Evolutionary conservation across 2,888 invertebrate species (phyloP).

Genomic region (Drosophila paucipuncta): DNA sequence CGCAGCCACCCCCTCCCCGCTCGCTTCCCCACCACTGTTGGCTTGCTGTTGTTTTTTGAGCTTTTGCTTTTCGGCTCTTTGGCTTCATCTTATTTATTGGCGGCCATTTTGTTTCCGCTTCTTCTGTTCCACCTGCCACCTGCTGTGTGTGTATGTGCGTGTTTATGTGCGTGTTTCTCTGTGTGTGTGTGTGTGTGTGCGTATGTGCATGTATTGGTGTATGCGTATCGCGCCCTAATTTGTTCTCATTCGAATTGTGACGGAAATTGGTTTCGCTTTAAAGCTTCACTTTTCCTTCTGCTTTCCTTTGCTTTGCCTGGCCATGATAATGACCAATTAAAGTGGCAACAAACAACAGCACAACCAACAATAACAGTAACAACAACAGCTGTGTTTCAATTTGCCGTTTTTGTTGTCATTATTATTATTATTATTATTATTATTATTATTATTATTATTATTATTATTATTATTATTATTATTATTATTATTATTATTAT

Average conservation of each 20-base stretch:
- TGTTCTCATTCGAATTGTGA: slow-evolving; percentile 77
- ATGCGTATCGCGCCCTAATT: slow-evolving; percentile 62
- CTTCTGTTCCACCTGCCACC: slow-evolving; percentile 35
- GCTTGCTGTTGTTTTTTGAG: slow-evolving; percentile 62
- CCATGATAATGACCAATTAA: slow-evolving; percentile 70
- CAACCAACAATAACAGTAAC: slow-evolving; percentile 18
- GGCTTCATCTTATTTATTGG: slow-evolving; percentile 68
- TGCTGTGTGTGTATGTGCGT: not conserved
- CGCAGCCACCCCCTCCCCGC: not conserved
- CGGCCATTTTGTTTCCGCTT: slow-evolving; percentile 69
- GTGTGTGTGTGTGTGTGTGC: slow-evolving; percentile 14
- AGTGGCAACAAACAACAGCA: slow-evolving; percentile 48
- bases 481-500: slow-evolving; percentile 20
- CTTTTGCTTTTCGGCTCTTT: slow-evolving; percentile 59
- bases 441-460: slow-evolving; percentile 17
- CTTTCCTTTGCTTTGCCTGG: slow-evolving; percentile 5
- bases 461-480: slow-evolving; percentile 16
- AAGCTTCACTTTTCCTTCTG: not conserved
- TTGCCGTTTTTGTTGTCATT: slow-evolving; percentile 13
- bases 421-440: slow-evolving; percentile 22
- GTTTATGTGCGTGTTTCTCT: not conserved
- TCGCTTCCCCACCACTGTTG: not conserved
- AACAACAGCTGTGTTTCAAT: slow-evolving; percentile 23
- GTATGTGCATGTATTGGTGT: slow-evolving; percentile 15
- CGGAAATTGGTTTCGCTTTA: slow-evolving; percentile 77